A percentile compares a stretch with the other conserved stretches of the same genome.
Evolutionary conservation across 2,113 vertebrate genomes (phyloP).

Genomic region (Myotis lucifugus): DNA sequence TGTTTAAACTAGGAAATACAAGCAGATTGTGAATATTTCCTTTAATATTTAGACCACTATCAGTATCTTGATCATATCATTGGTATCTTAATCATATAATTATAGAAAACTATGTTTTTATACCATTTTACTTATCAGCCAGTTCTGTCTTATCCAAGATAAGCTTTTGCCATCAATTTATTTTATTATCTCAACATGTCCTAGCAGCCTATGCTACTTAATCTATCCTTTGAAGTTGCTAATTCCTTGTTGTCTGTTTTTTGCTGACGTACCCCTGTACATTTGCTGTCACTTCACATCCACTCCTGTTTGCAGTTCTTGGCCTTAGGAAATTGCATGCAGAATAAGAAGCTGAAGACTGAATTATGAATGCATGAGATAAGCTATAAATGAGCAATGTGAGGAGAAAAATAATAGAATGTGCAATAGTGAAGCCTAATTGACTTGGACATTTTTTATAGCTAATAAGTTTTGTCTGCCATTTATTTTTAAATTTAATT

Average conservation of each 20-base stretch:
- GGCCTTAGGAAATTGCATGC: slow-evolving; percentile 76
- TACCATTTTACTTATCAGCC: slow-evolving; percentile 41
- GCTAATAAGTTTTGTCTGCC: slow-evolving; percentile 27
- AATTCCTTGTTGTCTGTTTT: slow-evolving; percentile 70
- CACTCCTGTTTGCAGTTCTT: slow-evolving; percentile 75
- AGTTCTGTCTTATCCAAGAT: neutral
- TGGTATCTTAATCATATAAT: neutral
- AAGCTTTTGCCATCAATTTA: slow-evolving; percentile 44
- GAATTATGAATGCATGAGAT: slow-evolving; percentile 72
- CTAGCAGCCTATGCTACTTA: slow-evolving; percentile 67
- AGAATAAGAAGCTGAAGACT: slow-evolving; percentile 63
- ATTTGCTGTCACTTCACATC: slow-evolving; percentile 74
- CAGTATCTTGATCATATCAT: neutral
- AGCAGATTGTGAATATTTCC: slow-evolving; percentile 17
- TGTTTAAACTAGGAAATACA: slow-evolving; percentile 45
- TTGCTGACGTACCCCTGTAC: slow-evolving; percentile 67
- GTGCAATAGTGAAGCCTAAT: slow-evolving; percentile 47
- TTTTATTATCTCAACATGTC: slow-evolving; percentile 48
- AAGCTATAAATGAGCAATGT: slow-evolving; percentile 40
- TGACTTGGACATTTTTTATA: slow-evolving; percentile 59
- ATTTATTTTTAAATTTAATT: slow-evolving; percentile 73
- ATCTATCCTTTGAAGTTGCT: slow-evolving; percentile 76
- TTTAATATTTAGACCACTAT: neutral
- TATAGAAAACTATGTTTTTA: slow-evolving; percentile 27
- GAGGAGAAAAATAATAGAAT: slow-evolving; percentile 43